phyloP scores from a whole-genome alignment of 2,888 invertebrate genomes.

The Clostera curtula region DNA sequence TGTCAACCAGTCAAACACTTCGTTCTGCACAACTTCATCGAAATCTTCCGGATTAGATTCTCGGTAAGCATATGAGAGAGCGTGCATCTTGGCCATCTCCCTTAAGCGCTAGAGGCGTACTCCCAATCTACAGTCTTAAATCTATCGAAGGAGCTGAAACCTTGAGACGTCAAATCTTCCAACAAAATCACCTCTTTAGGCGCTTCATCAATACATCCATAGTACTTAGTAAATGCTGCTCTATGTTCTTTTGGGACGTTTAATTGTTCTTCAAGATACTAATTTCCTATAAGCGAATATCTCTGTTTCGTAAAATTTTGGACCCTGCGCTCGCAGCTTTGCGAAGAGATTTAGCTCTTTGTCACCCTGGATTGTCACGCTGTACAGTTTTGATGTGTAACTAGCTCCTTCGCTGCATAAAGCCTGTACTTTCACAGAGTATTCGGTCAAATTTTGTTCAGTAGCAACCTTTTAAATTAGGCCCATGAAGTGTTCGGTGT shows the following conservation, averaged over 20 bases:
- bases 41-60: constrained; percentile 38
- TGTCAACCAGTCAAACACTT: constrained; percentile 14
- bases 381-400: constrained; percentile 28
- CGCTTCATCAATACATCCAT: constrained; percentile 25
- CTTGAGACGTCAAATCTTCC: constrained; percentile 37
- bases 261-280: constrained; percentile 27
- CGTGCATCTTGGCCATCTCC: constrained; percentile 52
- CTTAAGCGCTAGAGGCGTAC: constrained; percentile 36
- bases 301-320: constrained; percentile 34
- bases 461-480: constrained; percentile 16
- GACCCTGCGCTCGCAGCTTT: constrained; percentile 21
- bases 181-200: constrained; percentile 41
- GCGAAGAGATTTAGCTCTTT: constrained; percentile 33
- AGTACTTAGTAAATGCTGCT: constrained; percentile 32
- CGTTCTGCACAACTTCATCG: constrained; percentile 14
- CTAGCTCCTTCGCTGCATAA: constrained; percentile 31
- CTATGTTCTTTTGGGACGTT: constrained; percentile 26
- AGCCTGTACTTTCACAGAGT: constrained; percentile 17
- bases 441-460: constrained; percentile 19
- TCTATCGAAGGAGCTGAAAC: constrained; percentile 37
- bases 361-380: constrained; percentile 17
- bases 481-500: constrained; percentile 2
- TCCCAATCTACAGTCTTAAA: constrained; percentile 41
- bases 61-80: constrained; percentile 38
- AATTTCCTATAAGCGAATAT: constrained; percentile 34